These are phyloP conservation scores for Heterotilapia buettikoferi DNA, from an alignment of 2,113 vertebrate species.

Conservation along the genomic window DNA sequence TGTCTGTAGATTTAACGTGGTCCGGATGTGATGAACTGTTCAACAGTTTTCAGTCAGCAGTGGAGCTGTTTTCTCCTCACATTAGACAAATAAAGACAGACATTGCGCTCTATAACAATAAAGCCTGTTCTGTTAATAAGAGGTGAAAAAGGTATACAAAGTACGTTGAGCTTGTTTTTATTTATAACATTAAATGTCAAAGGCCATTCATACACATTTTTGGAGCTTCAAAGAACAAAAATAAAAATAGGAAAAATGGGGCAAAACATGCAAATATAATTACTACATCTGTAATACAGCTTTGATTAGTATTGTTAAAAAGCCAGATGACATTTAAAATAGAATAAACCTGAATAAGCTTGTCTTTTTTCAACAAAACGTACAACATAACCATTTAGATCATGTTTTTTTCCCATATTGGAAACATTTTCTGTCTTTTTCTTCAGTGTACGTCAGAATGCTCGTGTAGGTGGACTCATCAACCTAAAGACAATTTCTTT, in stretches of 20 bases:
- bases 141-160: not conserved
- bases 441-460: not conserved
- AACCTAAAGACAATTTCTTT: not conserved
- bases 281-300: not conserved
- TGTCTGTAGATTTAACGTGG: not conserved
- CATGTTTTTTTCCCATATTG: not conserved
- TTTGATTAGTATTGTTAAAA: not conserved
- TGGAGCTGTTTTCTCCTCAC: not conserved
- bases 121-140: not conserved
- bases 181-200: not conserved
- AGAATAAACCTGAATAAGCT: not conserved
- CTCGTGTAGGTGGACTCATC: not conserved
- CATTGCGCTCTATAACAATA: not conserved
- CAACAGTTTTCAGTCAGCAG: not conserved
- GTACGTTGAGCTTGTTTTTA: not conserved
- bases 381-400: not conserved
- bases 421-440: not conserved
- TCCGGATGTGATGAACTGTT: not conserved
- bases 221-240: not conserved
- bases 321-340: not conserved
- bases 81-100: not conserved
- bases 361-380: not conserved
- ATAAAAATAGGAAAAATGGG: not conserved
- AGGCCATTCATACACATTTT: not conserved
- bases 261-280: not conserved